Base-by-base conservation (phyloP, 2,113 vertebrate genomes). In the Tinamus guttatus region DNA sequence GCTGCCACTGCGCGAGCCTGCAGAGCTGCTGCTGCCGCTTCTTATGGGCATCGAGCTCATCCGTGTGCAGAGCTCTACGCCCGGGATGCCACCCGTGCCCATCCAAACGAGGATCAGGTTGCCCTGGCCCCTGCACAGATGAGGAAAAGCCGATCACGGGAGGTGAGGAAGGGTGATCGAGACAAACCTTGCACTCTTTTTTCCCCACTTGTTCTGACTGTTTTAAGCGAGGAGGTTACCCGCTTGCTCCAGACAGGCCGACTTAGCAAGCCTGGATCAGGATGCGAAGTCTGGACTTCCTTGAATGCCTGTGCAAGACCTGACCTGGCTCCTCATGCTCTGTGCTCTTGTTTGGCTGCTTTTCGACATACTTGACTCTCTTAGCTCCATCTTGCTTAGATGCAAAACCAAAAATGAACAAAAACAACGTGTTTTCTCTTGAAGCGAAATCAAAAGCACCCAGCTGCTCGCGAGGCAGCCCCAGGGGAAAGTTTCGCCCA, bases 361-460 rank as follows among this genome's bases (percentile, higher is more conserved):
- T 76, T 79, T 78, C 64, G 64, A 52, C 0, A 0, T 41, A 9
- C 14, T 78, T 36, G 62, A 6, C 52, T 88, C 4, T 71, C 81
- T 81, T 36, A 28, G 62, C 13, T 22, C 69, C 27, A 21, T 34
- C 75, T 74, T 0, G 9, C 76, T 68, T 60, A 21, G 83, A n/a
- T 87, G 56, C 79, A 69, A 75, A 68, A 63, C 59, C 51, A 95
- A 84, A 49, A 49, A 49, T 22, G 49, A 49, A 60, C 79, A 69
- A 75, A 68, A 63, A 59, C 51, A 95, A 81, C 60, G 9, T 73
- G 63, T 93, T 79, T 93, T 58, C 59, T 94, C 74, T 76, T 90
- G 88, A 89, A 94, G 62, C 19, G 40, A 32, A 88, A 90, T 59
- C 38, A 38, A 83, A 90, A 78, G 67, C 41, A 28, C 0, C 1